These are phyloP conservation scores for Macrostomum lignano DNA, from an alignment of 1,140 invertebrate species.

Conservation along the genomic window DNA sequence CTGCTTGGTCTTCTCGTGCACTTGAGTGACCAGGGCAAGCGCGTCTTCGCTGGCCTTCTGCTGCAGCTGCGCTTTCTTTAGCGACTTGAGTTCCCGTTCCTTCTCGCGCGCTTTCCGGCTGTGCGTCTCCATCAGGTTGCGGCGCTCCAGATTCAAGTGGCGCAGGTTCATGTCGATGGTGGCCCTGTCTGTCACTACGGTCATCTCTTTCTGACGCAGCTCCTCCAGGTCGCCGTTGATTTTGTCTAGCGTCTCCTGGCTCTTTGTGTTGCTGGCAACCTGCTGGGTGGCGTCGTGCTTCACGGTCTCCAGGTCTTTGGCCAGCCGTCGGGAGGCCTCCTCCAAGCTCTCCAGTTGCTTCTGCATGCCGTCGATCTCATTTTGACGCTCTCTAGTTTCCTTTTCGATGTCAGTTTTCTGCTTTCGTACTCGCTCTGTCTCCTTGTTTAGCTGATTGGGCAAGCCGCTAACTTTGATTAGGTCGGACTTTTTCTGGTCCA, in stretches of 20 bases:
- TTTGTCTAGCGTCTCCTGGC: background rate
- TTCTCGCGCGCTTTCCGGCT: slow-evolving; percentile 19
- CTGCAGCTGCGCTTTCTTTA: slow-evolving; percentile 24
- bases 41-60: slow-evolving; percentile 18
- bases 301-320: too few relatives aligned
- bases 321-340: background rate
- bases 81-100: slow-evolving; percentile 17
- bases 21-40: slow-evolving; percentile 10
- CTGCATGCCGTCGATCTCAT: slow-evolving; percentile 18
- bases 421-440: slow-evolving; percentile 20
- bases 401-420: slow-evolving; percentile 17
- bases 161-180: slow-evolving; percentile 21
- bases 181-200: slow-evolving; percentile 11
- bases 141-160: slow-evolving; percentile 21
- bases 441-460: slow-evolving; percentile 14
- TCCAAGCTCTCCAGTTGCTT: background rate
- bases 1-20: slow-evolving; percentile 4
- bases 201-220: background rate
- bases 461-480: too few relatives aligned
- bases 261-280: background rate
- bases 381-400: slow-evolving; percentile 19
- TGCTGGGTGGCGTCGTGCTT: too few relatives aligned
- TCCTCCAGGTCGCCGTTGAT: background rate
- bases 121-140: slow-evolving; percentile 20
- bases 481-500: too few relatives aligned